Conservation (phyloP, 2,797 vertebrate genomes). For the Eulemur coronatus region DNA sequence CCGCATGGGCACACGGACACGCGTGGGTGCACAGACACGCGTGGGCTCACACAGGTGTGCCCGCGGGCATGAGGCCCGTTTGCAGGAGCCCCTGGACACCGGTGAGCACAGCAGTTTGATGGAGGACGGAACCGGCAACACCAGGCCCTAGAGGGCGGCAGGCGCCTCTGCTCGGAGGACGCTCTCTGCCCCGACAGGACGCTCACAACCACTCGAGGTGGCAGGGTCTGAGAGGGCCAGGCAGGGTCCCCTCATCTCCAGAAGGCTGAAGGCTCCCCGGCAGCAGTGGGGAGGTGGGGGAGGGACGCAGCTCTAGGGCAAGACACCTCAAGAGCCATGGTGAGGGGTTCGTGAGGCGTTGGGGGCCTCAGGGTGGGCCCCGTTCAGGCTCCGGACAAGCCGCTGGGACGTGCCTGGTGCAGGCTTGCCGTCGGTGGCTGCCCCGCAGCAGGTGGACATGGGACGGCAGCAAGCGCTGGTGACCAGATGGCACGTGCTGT, state of each 20-base stretch:
- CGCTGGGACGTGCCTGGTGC: neutral
- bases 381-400: neutral
- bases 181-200: neutral
- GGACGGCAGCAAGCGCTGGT: no score
- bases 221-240: rapidly evolving
- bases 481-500: neutral
- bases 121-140: neutral
- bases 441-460: neutral
- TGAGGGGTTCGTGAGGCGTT: neutral
- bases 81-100: no score
- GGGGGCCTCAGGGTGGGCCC: neutral
- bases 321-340: neutral
- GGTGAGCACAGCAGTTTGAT: no score
- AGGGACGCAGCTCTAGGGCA: neutral
- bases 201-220: rapidly evolving
- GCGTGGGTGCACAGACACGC: neutral
- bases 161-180: rapidly evolving
- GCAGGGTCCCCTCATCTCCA: rapidly evolving
- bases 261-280: neutral
- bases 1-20: neutral
- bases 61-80: neutral
- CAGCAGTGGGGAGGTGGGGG: no score
- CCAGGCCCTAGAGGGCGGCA: neutral
- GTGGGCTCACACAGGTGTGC: neutral
- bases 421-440: neutral